Conservation (phyloP, 2,113 vertebrate species). For the Apodemus sylvaticus region DNA sequence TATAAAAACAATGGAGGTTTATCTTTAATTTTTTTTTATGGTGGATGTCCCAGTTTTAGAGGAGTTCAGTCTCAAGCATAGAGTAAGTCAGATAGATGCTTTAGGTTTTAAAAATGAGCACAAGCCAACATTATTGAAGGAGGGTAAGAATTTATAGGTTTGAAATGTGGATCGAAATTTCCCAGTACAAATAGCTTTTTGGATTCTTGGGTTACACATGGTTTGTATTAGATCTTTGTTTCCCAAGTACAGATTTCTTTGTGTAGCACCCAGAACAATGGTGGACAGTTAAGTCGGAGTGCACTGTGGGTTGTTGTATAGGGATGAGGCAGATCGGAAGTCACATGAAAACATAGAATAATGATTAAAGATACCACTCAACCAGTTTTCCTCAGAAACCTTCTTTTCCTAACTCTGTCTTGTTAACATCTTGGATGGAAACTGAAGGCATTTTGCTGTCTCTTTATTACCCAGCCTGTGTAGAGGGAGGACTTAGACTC, state of each 20-base stretch:
- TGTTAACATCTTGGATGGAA: slow-evolving; percentile 49
- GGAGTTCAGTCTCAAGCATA: neutral
- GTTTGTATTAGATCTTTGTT: slow-evolving; percentile 51
- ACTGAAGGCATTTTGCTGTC: neutral
- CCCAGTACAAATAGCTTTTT: neutral
- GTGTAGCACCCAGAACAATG: neutral
- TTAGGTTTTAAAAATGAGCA: slow-evolving; percentile 1
- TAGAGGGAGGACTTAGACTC: slow-evolving; percentile 59
- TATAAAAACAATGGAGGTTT: slow-evolving; percentile 4
- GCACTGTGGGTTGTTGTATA: neutral
- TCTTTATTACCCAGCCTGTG: slow-evolving; percentile 55
- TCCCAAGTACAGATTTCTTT: slow-evolving; percentile 14
- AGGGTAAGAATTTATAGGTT: slow-evolving; percentile 10
- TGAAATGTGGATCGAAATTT: slow-evolving; percentile 17
- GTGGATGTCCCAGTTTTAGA: slow-evolving; percentile 47
- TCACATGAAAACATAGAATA: neutral
- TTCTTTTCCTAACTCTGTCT: neutral
- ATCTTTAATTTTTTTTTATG: slow-evolving; percentile 22
- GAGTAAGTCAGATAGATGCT: neutral
- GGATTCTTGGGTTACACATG: neutral
- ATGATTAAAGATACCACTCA: neutral
- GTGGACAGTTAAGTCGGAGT: neutral
- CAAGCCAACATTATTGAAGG: neutral
- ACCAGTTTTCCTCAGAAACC: neutral
- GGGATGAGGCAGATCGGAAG: neutral